phyloP scores from a whole-genome alignment of 2,113 vertebrate genomes.

The Baryphthengus martii region DNA sequence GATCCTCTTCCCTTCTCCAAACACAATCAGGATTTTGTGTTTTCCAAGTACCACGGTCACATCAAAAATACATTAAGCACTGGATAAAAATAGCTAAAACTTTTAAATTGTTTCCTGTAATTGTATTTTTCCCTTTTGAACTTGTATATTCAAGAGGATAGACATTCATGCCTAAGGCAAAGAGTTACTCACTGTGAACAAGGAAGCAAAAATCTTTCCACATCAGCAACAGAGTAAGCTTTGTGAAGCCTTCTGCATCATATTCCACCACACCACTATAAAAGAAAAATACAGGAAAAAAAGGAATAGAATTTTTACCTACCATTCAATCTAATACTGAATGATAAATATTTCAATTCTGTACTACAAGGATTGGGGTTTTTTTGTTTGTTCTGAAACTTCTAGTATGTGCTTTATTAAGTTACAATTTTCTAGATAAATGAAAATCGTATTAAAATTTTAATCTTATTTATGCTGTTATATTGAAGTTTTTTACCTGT shows the following conservation, averaged over 20 bases:
- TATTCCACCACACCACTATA: constrained; percentile 95
- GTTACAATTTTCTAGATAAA: not conserved
- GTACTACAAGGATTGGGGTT: not conserved
- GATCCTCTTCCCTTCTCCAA: not conserved
- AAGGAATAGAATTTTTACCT: not conserved
- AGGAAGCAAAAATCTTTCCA: constrained; percentile 98
- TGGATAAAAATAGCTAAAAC: constrained; percentile 33
- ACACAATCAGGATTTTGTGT: not conserved
- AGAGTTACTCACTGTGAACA: constrained; percentile 89
- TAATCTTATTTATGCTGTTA: not conserved
- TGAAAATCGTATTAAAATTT: not conserved
- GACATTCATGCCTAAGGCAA: constrained; percentile 40
- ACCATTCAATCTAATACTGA: not conserved
- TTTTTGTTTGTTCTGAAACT: not conserved
- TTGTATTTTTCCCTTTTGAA: constrained; percentile 34
- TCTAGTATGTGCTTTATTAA: not conserved
- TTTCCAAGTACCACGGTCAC: not conserved
- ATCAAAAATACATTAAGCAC: constrained; percentile 17
- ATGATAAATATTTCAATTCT: not conserved
- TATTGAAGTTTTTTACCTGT: not conserved
- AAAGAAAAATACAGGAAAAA: not conserved
- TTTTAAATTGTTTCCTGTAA: constrained; percentile 36
- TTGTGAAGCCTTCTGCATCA: constrained; percentile 97
- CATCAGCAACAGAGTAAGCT: constrained; percentile 94
- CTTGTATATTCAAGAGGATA: constrained; percentile 35